Base-by-base conservation (phyloP, 2,888 invertebrate genomes). In the Synergus laeviventris region DNA sequence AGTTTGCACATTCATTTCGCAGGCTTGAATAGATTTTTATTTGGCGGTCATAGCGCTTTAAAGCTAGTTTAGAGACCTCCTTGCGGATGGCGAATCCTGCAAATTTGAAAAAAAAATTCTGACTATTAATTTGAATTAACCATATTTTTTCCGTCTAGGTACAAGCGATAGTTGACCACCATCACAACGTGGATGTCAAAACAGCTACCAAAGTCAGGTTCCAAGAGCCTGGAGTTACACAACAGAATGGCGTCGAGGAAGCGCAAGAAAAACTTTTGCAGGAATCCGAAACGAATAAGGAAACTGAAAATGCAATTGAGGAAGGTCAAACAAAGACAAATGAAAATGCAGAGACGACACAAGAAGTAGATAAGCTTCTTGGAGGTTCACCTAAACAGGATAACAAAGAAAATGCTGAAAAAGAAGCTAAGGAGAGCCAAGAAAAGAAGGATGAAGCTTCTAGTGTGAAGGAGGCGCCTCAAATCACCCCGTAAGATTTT, bases 151-250 rank as follows among this genome's bases (percentile, higher is more conserved):
- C 42, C 18, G 56, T 77, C 60, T 92, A 98, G 97, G 97, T 98
- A 74, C 98, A 98, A 93, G 95, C 97, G 74, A 97, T 98, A 87
- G 96, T 98, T 81, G 98, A 98, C 91, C 96, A 96, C 89, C 97
- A 97, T 89, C 95, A 95, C 82, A 95, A 95, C 87, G 93, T 94
- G 80, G 93, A 93, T 84, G 93, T 93, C 82, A 96, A 96, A 91
- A 94, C 94, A 36, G 94, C 96, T 78, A 95, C 96, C 83, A 97
- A 97, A 92, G 97, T 97, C 76, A 94, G 97, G 81, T 97, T 97
- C 91, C 95, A 97, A 85, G 97, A 97, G 90, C 96, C 95, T 0
- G 93, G 90, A 1, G 81, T 78, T 18, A 86, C 84, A 36, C 85
- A 84, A 49, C 74, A 81, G 2, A 87, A 86, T 78, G 86, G 92